Evolutionary conservation across 1,140 invertebrate species (phyloP), one percentile per base, ranked within the genome.

Genomic region (Macrostomum lignano): DNA sequence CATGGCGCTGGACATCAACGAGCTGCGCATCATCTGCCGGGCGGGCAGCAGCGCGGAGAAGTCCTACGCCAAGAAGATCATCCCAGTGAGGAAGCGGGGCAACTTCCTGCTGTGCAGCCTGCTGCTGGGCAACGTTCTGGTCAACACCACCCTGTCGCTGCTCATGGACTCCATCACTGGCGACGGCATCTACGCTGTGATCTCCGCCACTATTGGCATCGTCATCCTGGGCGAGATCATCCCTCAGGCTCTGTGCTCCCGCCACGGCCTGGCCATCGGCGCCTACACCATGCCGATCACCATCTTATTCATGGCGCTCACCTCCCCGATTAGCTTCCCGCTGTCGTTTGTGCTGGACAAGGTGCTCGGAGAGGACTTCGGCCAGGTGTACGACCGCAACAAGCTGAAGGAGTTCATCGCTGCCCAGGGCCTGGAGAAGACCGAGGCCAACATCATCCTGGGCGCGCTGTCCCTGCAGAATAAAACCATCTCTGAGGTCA

Each of bases 361-460:
- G 54, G 73, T 81, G 36, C 64, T 94, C 1, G 84, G 32, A 9
- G 36, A 33, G 28, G 25, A 37, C 11, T 37, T 33, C 4, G 32
- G 32, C 22, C 14, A 15, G 3, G 21, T 17, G 10, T 33, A 33
- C 20, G 26, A 30, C 26, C 10, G 32, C 9, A 33, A 33, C 6
- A 30, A 33, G 17, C 20, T 33, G n/a, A n/a, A n/a, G 14, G 32
- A 14, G 4, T 11, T 33, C 3, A 33, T 33, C 5, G 17, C 24
- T 14, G 11, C 23, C 10, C 32, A 33, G 32, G 32, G 26, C 19
- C 19, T 28, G 3, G 74, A 82, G 53, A 79, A 75, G 44, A 81
- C 88, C 48, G 84, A 94, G 57, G 75, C 91, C n/a, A 86, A 91
- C 52, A 93, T 94, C 21, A 93, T 94, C 42, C 73, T 77, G 3